Evolutionary conservation across 2,888 invertebrate species (phyloP), one percentile per base, ranked within the genome.

Genomic region (Dolichomitus sp.): DNA sequence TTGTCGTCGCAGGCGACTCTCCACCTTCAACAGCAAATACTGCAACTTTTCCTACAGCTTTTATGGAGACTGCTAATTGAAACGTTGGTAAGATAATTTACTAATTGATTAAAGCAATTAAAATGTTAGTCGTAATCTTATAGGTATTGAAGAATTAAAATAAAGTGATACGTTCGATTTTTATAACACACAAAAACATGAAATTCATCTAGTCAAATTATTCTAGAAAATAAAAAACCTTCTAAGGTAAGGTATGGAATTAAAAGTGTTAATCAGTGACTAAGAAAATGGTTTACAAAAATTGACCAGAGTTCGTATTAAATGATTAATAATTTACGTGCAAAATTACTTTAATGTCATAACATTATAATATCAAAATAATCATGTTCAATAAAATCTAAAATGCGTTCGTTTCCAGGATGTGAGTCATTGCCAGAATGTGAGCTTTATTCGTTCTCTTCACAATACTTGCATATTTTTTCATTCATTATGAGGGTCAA

Each of bases 1-100:
- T 77, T 83, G 61, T 59, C 50, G 73, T 65, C 69, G 57, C 40
- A 65, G 27, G 52, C 27, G 54, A 30, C 52, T 48, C 72, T 72
- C 33, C 70, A 48, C 73, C 77, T 65, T 63, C 63, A 48, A 50
- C 73, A 63, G 30, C 50, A 54, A 77, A 61, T 77, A 11, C 14
- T 57, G 57, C 54, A 76, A 57, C 50, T 42, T 52, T 54, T 54
- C 54, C 48, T 65, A 17, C 14, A 65, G 7, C 6, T 78, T 57
- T n/a, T 3, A 72, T 57, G 45, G 17, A 48, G 59, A 48, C 50
- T 27, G 52, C 66, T n/a, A 27, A 48, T 68, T 37, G 19, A 42
- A n/a, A 52, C 52, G 1, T 52, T 30, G 40, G n/a, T 40, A 14
- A 42, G 4, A 6, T 45, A 65, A 45, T 23, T 65, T 7, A 14